These are phyloP conservation scores for Papilio protenor DNA, from an alignment of 2,888 invertebrate species.

Conservation along the genomic window DNA sequence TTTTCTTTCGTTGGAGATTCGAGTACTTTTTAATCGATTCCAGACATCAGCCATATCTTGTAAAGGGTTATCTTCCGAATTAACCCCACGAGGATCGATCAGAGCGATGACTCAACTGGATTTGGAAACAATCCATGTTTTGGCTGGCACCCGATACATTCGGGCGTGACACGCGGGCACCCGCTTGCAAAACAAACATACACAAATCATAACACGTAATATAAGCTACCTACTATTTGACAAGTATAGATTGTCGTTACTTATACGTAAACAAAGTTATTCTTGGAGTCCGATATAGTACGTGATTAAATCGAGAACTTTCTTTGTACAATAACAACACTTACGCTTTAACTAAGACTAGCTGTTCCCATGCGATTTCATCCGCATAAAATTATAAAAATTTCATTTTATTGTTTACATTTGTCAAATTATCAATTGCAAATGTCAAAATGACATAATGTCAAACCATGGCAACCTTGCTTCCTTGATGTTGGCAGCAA, in stretches of 20 bases:
- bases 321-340: neutral
- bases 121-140: slow-evolving; percentile 40
- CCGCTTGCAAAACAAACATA: slow-evolving; percentile 48
- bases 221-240: slow-evolving; percentile 35
- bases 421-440: no score
- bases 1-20: no score
- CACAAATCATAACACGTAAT: slow-evolving; percentile 46
- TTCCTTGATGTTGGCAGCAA: no score
- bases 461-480: no score
- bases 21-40: neutral
- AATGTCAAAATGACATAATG: no score
- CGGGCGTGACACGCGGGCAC: slow-evolving; percentile 43
- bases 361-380: no score
- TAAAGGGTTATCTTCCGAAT: neutral
- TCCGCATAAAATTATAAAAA: no score
- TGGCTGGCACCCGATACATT: slow-evolving; percentile 37
- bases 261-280: slow-evolving; percentile 23
- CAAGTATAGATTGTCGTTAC: slow-evolving; percentile 18
- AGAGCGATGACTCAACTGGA: slow-evolving; percentile 34
- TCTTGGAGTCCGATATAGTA: neutral
- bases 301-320: neutral
- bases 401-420: no score
- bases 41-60: neutral
- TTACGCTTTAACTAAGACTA: neutral
- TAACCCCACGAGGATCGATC: neutral